phyloP scores from a whole-genome alignment of 2,113 vertebrate genomes.

The Vulpes vulpes region DNA sequence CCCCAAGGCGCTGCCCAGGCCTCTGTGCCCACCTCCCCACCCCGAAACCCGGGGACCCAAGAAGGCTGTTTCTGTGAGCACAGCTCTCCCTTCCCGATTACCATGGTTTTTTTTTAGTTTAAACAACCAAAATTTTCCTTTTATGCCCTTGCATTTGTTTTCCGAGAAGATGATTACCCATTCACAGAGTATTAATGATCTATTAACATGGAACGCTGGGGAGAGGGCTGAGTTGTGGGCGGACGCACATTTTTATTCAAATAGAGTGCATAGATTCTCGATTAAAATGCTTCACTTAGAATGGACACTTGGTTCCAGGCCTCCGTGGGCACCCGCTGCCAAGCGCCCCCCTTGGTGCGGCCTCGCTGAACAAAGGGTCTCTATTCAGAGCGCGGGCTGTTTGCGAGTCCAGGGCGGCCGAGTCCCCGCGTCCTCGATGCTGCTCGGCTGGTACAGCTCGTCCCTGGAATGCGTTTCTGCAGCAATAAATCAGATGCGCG shows the following conservation, averaged over 20 bases:
- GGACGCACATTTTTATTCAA: slow-evolving; percentile 59
- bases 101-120: background rate
- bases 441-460: background rate
- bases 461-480: background rate
- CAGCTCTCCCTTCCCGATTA: background rate
- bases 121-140: background rate
- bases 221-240: background rate
- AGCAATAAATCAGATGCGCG: background rate
- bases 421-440: rapidly evolving
- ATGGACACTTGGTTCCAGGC: background rate
- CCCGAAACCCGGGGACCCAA: rapidly evolving
- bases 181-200: slow-evolving; percentile 10
- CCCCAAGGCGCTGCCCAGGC: rapidly evolving
- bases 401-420: rapidly evolving
- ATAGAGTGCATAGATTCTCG: slow-evolving; percentile 7
- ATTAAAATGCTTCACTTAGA: slow-evolving; percentile 53
- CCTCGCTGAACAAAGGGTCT: background rate
- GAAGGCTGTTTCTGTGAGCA: background rate
- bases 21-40: rapidly evolving
- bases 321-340: background rate
- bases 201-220: slow-evolving; percentile 21
- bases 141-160: slow-evolving; percentile 28
- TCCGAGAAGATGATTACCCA: background rate
- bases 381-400: background rate
- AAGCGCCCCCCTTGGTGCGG: background rate